Evolutionary conservation across 2,888 invertebrate genomes (phyloP).

Genomic region (Dinocampus coccinellae): DNA sequence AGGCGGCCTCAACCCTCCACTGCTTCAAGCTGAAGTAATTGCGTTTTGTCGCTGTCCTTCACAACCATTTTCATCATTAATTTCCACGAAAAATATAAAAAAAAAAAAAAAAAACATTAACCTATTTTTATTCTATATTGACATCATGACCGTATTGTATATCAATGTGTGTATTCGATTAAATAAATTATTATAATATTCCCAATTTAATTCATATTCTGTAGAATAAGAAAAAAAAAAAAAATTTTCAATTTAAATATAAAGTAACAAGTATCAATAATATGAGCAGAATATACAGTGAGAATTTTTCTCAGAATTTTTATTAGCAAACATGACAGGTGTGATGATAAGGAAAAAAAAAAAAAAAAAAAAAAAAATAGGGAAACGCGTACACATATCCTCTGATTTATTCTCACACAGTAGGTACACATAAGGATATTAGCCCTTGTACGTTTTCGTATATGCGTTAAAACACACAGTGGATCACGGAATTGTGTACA

Average conservation of each 20-base stretch:
- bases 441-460: slow-evolving; percentile 11
- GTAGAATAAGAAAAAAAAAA: too few species aligned
- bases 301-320: background rate
- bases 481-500: slow-evolving; percentile 32
- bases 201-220: too few species aligned
- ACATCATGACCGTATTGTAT: background rate
- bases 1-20: slow-evolving; percentile 16
- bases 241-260: too few species aligned
- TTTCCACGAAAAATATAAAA: slow-evolving; percentile 18
- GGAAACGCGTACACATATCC: background rate
- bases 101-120: too few species aligned
- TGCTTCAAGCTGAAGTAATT: slow-evolving; percentile 34
- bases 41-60: slow-evolving; percentile 33
- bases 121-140: background rate
- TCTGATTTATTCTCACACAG: slow-evolving; percentile 7
- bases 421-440: slow-evolving; percentile 22
- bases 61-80: slow-evolving; percentile 13
- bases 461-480: slow-evolving; percentile 22
- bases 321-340: background rate
- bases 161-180: too few species aligned
- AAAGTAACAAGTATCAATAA: too few species aligned
- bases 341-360: background rate
- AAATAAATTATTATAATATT: too few species aligned
- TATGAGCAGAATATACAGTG: background rate
- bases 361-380: background rate